phyloP scores from a whole-genome alignment of 92 coral and sea anemone species.

The Palythoa grandiflora region DNA sequence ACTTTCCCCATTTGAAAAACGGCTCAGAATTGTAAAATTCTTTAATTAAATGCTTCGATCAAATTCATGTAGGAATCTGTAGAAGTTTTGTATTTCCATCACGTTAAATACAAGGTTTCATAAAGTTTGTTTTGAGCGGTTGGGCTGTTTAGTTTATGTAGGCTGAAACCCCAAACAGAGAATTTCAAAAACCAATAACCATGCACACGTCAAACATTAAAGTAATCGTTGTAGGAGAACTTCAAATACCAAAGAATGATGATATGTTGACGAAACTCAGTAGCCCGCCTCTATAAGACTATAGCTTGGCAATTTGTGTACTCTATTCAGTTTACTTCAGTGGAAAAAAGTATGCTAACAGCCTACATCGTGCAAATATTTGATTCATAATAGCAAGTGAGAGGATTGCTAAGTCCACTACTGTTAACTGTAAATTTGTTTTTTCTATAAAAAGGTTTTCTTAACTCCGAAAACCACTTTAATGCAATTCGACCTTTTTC shows the following conservation, averaged over 20 bases:
- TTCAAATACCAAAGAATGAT: slow-evolving; percentile 32
- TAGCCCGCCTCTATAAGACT: neutral
- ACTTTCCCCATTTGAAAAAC: neutral
- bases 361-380: slow-evolving; percentile 90
- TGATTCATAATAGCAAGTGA: slow-evolving; percentile 84
- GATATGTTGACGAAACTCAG: slow-evolving; percentile 49
- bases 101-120: neutral
- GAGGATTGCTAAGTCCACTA: slow-evolving; percentile 66
- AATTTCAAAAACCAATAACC: slow-evolving; percentile 28
- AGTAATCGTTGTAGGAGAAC: slow-evolving; percentile 37
- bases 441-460: slow-evolving; percentile 20
- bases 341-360: slow-evolving; percentile 76
- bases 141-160: neutral
- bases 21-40: too few relatives aligned
- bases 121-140: neutral
- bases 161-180: neutral
- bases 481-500: neutral
- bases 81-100: neutral
- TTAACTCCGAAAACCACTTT: slow-evolving; percentile 13
- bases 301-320: slow-evolving; percentile 59
- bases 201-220: slow-evolving; percentile 13
- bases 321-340: slow-evolving; percentile 53
- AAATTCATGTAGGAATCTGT: neutral
- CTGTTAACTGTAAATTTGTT: slow-evolving; percentile 71
- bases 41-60: neutral